A percentile compares a stretch with the other conserved stretches of the same genome.
Conservation (phyloP, 2,797 vertebrate species). For the Linurgus olivaceus region DNA sequence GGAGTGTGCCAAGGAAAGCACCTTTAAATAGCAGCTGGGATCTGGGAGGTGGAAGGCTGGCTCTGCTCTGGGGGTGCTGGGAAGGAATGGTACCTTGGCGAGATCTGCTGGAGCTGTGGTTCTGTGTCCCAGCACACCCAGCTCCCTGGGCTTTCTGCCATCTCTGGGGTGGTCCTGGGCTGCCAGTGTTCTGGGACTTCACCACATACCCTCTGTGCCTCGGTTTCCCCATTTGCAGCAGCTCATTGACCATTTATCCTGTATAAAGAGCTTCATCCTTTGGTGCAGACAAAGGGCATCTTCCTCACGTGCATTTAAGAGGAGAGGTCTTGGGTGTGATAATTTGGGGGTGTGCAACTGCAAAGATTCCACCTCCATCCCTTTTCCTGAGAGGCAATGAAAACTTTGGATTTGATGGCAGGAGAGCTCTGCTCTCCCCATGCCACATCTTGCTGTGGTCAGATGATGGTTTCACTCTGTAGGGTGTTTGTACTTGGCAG, state of each 20-base stretch:
- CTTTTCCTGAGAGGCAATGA: not conserved
- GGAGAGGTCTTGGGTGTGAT: not conserved
- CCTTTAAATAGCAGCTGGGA: not conserved
- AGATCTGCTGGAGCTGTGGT: not conserved
- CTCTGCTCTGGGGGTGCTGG: not conserved
- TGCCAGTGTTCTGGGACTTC: not conserved
- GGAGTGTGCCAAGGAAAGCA: not conserved
- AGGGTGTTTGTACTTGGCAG: not conserved
- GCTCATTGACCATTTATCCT: rapidly evolving
- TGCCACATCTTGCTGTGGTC: rapidly evolving
- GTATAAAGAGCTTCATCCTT: not conserved
- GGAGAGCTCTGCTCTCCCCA: not conserved
- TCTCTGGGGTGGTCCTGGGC: rapidly evolving
- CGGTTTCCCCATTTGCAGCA: not conserved
- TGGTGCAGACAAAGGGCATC: not conserved
- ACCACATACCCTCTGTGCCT: not conserved
- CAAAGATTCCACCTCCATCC: rapidly evolving
- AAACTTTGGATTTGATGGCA: not conserved
- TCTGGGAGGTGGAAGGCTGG: not conserved
- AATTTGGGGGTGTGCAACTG: too few relatives aligned
- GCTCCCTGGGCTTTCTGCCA: not conserved
- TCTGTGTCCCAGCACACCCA: not conserved
- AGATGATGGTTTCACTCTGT: not conserved
- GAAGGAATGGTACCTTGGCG: not conserved
- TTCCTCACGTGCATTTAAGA: rapidly evolving